These are phyloP conservation scores for Platysternon megacephalum DNA, from an alignment of 2,113 vertebrate genomes.

Conservation along the genomic window DNA sequence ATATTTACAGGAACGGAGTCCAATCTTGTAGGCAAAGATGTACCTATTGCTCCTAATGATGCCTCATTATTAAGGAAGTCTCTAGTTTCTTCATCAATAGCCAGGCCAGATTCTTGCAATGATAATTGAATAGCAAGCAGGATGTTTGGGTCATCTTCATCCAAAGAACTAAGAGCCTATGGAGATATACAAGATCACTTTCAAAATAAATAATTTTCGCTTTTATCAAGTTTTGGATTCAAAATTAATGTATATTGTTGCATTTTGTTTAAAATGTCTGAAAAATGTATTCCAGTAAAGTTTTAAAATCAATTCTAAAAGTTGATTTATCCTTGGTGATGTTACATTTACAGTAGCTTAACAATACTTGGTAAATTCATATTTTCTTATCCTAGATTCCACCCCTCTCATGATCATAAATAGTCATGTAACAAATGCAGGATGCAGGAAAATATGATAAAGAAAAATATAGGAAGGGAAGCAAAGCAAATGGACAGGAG, in stretches of 20 bases:
- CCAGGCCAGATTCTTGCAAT: conserved; percentile 93
- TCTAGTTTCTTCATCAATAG: conserved; percentile 81
- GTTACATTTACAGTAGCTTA: neutral
- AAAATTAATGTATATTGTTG: neutral
- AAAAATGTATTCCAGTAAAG: neutral
- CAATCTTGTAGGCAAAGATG: conserved; percentile 92
- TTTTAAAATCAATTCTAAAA: neutral
- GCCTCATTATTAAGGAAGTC: conserved; percentile 88
- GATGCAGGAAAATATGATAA: conserved; percentile 29
- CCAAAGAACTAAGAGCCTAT: conserved; percentile 92
- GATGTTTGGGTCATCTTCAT: conserved; percentile 98
- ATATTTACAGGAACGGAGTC: conserved; percentile 83
- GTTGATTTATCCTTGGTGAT: neutral
- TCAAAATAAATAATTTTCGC: conserved; percentile 37
- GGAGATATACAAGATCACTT: conserved; percentile 36
- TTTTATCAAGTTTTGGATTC: neutral
- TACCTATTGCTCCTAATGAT: conserved; percentile 93
- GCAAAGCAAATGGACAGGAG: conserved; percentile 55
- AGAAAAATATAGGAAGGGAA: conserved; percentile 47
- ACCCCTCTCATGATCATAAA: neutral
- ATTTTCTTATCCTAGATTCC: neutral
- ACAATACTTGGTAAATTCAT: neutral
- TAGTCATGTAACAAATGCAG: neutral
- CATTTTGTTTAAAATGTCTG: neutral
- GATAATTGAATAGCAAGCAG: conserved; percentile 97